Evolutionary conservation across 2,113 vertebrate genomes (phyloP), one percentile per base, ranked within the genome.

Genomic region (Petroica traversi): DNA sequence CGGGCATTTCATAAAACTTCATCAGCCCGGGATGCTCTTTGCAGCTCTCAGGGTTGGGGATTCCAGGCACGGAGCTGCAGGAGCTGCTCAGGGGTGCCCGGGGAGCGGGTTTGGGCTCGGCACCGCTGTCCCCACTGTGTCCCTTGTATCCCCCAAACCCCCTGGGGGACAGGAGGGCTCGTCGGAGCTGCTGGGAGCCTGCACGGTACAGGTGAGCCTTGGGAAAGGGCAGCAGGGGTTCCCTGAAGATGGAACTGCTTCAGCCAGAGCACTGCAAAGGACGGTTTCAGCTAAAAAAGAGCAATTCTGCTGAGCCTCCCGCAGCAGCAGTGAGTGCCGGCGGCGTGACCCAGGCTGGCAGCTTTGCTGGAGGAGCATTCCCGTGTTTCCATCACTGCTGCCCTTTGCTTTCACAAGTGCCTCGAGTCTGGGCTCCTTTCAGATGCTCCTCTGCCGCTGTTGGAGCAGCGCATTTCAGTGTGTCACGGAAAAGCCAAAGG

Each of bases 121-220:
- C 85, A 29, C 12, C 1, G 2, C 67, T 45, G 20, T 31, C 77
- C 51, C 33, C 62, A 1, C 36, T 0, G 45, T 22, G 64, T 58
- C 54, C 52, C n/a, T 31, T 0, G 1, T 3, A 7, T 5, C 25
- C n/a, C 58, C n/a, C 2, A 5, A 33, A 20, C 4, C 8, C 14
- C 1, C 1, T 0, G 3, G 58, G 41, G 28, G 4, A 52, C 8
- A n/a, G 41, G 43, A 71, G 64, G 33, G 33, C 59, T 31, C 2
- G 0, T 7, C 0, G 0, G 64, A 63, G 61, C 61, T 38, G 68
- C 48, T 1, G 2, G 89, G 49, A 61, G 43, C 12, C 68, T 11
- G 22, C 33, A 3, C 0, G 43, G 62, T 19, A 13, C 67, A 34
- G 82, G 67, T 19, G 75, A 94, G 83, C 38, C 41, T 83, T 51